Evolutionary conservation across 37 sponge, comb jelly and placozoan species (phyloP), one percentile per base, ranked within the genome.

Genomic region (Crambe crambe): DNA sequence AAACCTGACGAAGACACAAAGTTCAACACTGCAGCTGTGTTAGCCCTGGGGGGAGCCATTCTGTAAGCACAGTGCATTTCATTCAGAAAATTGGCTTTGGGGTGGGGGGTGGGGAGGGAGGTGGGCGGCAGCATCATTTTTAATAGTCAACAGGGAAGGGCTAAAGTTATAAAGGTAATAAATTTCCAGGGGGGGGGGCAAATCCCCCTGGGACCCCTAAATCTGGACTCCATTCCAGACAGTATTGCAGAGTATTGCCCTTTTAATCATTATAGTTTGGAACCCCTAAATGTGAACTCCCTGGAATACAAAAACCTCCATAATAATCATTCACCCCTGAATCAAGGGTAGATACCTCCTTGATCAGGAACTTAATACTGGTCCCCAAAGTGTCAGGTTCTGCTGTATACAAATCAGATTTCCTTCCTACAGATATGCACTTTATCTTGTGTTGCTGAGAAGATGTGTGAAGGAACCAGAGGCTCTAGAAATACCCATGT

Each of bases 401-500:
- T n/a, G n/a, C n/a, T n/a, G n/a, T n/a, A n/a, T n/a, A n/a, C n/a
- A n/a, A n/a, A n/a, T n/a, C n/a, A n/a, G n/a, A n/a, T 47, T 47
- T 39, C 44, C 8, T 68, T 44, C 30, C 32, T 30, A n/a, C 59
- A 89, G 90, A 15, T 93, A 89, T 86, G 94, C 90, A 12, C 23
- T 70, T 18, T 92, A 92, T 37, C 78, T 92, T 41, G 89, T 88
- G 34, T 68, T 92, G 30, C 86, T 92, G 22, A 88, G 80, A 68
- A 88, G 69, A 35, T 15, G 59, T 5, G 89, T 88, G 21, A 39
- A 67, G 5, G 37, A 85, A 38, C 72, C 74, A 8, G 89, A 92
- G 18, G 31, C 79, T 25, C 75, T 92, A 70, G 93, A 92, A 27
- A 81, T 92, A 37, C 93, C 93, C 37, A 92, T 92, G 89, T 92